Conservation (phyloP, 2,888 invertebrate genomes). For the Rhamphomyia laevipes region DNA sequence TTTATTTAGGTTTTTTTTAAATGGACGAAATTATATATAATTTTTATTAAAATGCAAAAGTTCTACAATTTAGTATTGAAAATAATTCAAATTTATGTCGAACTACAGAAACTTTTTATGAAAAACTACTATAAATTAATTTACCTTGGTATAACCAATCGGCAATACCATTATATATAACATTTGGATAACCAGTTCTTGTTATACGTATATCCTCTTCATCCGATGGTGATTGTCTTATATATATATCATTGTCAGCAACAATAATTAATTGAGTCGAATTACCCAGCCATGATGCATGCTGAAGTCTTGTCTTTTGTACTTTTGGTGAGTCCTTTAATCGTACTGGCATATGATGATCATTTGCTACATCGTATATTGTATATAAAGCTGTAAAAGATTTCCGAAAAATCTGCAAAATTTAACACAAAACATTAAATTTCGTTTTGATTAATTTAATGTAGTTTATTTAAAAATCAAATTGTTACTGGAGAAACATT, state of each 20-base stretch:
- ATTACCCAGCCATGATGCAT: constrained; percentile 72
- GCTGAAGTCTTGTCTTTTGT: constrained; percentile 63
- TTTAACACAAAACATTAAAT: constrained; percentile 16
- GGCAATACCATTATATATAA: constrained; percentile 83
- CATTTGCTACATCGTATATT: constrained; percentile 82
- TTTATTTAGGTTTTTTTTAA: neutral
- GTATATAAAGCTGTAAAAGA: constrained; percentile 82
- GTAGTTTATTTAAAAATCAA: no score
- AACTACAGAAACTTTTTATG: neutral
- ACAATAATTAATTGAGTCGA: constrained; percentile 68
- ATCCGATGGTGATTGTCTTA: constrained; percentile 58
- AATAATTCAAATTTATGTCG: no score
- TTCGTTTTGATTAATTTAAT: no score
- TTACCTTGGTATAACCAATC: constrained; percentile 96
- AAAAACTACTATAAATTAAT: constrained; percentile 10
- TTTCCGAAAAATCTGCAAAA: constrained; percentile 68
- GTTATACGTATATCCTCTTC: constrained; percentile 61
- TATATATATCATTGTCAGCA: constrained; percentile 81
- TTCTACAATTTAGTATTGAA: no score
- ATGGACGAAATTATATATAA: neutral
- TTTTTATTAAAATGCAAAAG: no score
- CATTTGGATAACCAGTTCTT: constrained; percentile 61
- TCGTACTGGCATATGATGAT: constrained; percentile 77
- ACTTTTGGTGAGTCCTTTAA: constrained; percentile 61
- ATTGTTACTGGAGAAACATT: no score